Base-by-base conservation (phyloP, 2,113 vertebrate species). In the Elephas maximus region DNA sequence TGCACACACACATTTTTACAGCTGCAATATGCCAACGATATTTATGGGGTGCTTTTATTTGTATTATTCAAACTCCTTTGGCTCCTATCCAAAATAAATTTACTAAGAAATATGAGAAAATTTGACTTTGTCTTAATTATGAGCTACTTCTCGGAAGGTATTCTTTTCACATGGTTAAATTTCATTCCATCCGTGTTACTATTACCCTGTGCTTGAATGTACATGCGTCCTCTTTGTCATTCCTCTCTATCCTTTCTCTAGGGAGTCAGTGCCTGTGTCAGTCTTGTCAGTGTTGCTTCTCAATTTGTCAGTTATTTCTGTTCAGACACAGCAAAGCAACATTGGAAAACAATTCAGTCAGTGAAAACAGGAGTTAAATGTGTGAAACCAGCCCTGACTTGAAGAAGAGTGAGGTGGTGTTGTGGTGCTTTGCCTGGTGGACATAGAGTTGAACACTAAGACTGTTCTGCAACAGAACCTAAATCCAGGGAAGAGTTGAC, bases 151-250 rank as follows among this genome's bases (percentile, higher is more conserved):
- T 67, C 7, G 91, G 48, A 60, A 95, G 15, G 28, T 6, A 74
- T 88, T 85, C 18, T 41, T 88, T 90, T 94, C 65, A 71, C 48
- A 4, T 74, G 90, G 89, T 87, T 87, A 96, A 53, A 53, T 57
- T 57, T 89, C 6, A 74, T 37, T 93, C 10, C 57, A 44, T 33
- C 26, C 23, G 12, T 18, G 10, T 85, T 88, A 62, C 51, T 21
- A n/a, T 93, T 81, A 79, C 20, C 11, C 2, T 67, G 37, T 81
- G 20, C 62, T 88, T 86, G 26, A 51, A 48, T 91, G 14, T 78
- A 44, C 5, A 1, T 17, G 93, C 80, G 5, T 63, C 18, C 33
- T 88, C 60, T 88, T 85, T 79, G 53, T 91, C 33, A 33, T 18
- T 37, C 9, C n/a, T 97, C 0, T 85, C 20, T 78, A 26, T 24